Conservation (phyloP, 2,888 invertebrate genomes). For the Cheilosia pagana region DNA sequence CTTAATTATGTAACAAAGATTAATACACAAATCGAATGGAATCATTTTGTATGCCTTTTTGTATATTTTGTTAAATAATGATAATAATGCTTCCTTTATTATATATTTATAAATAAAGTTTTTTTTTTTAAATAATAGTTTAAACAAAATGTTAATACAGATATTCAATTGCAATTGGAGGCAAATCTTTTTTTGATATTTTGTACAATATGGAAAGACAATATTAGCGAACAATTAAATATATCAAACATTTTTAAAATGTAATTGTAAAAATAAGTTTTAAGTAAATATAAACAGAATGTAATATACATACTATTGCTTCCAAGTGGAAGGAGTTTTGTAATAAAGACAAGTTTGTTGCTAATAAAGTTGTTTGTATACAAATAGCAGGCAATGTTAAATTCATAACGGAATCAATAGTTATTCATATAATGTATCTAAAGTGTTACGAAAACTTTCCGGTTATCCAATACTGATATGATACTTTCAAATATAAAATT, state of each 20-base stretch:
- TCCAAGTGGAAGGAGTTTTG: too few relatives aligned
- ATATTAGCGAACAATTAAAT: constrained; percentile 49
- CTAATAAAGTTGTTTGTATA: too few relatives aligned
- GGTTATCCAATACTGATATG: too few relatives aligned
- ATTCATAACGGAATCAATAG: too few relatives aligned
- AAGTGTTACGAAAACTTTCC: too few relatives aligned
- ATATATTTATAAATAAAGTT: background rate
- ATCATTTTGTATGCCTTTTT: constrained; percentile 68
- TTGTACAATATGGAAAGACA: constrained; percentile 53
- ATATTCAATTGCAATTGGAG: background rate
- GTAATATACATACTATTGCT: too few relatives aligned
- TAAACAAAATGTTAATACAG: constrained; percentile 4
- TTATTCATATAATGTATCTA: too few relatives aligned
- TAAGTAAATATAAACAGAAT: background rate
- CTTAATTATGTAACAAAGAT: constrained; percentile 25
- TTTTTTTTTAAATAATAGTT: background rate
- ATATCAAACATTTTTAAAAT: constrained; percentile 21
- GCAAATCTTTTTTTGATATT: constrained; percentile 28
- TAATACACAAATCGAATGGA: constrained; percentile 51
- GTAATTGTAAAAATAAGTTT: constrained; percentile 11
- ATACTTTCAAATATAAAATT: too few relatives aligned
- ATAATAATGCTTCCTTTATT: constrained; percentile 33
- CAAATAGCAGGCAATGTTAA: too few relatives aligned
- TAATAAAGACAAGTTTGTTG: too few relatives aligned
- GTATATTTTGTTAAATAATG: constrained; percentile 28